A percentile compares a stretch with the other conserved stretches of the same genome.
Conservation (phyloP, 2,888 invertebrate species). For the Lycophotia porphyrea region DNA sequence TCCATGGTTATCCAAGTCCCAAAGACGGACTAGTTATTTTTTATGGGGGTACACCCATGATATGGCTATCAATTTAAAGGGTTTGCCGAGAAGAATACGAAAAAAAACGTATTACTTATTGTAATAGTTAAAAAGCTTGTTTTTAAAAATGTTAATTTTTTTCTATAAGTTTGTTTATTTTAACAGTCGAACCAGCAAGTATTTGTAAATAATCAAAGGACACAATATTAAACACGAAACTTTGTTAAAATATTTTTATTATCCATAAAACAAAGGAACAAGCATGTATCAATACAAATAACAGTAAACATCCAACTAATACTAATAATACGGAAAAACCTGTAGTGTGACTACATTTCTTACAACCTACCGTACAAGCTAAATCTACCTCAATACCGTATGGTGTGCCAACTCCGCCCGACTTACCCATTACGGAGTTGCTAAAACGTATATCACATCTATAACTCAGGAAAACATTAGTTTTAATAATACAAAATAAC, state of each 20-base stretch:
- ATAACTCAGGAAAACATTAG: conserved; percentile 52
- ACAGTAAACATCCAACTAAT: conserved; percentile 63
- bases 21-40: too few species aligned
- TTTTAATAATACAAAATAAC: conserved; percentile 55
- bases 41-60: too few species aligned
- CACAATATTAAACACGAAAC: conserved; percentile 1
- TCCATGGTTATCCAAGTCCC: too few species aligned
- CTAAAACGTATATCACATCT: conserved; percentile 57
- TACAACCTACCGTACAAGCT: conserved; percentile 65
- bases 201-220: conserved; percentile 3
- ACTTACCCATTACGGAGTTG: conserved; percentile 11
- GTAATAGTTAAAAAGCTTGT: background rate
- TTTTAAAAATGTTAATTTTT: too few species aligned
- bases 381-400: conserved; percentile 41
- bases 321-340: conserved; percentile 69
- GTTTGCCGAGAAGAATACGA: too few species aligned
- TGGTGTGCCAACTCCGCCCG: conserved; percentile 20
- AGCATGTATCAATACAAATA: conserved; percentile 73
- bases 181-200: too few species aligned
- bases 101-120: too few species aligned
- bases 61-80: too few species aligned
- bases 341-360: conserved; percentile 70
- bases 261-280: conserved; percentile 77
- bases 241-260: conserved; percentile 75
- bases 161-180: background rate